Evolutionary conservation across 2,888 invertebrate species (phyloP).

Genomic region (Sinhomidia bicolor): DNA sequence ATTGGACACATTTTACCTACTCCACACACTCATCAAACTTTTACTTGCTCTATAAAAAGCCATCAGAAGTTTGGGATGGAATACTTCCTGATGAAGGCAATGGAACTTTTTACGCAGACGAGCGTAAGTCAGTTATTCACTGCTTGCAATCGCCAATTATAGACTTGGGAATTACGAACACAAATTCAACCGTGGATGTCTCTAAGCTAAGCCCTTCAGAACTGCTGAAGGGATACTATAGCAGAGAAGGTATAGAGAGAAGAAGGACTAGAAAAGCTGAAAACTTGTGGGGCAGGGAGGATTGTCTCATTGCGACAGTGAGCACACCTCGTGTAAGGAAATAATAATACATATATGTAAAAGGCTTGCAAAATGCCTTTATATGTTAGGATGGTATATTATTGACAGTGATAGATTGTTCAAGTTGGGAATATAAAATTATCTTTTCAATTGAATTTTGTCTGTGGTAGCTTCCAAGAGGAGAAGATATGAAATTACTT

Average conservation of each 20-base stretch:
- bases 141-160: slow-evolving; percentile 55
- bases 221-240: slow-evolving; percentile 44
- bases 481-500: slow-evolving; percentile 27
- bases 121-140: neutral
- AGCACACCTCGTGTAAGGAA: slow-evolving; percentile 46
- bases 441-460: too few relatives aligned
- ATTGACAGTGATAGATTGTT: too few relatives aligned
- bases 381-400: neutral
- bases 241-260: slow-evolving; percentile 11
- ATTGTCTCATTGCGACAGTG: slow-evolving; percentile 40
- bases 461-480: slow-evolving; percentile 58
- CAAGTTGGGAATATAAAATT: too few relatives aligned
- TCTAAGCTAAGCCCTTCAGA: slow-evolving; percentile 1
- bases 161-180: neutral
- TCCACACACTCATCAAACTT: neutral
- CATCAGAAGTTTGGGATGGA: slow-evolving; percentile 57
- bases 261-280: neutral
- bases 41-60: slow-evolving; percentile 19
- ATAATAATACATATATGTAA: neutral
- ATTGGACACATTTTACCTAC: too few relatives aligned
- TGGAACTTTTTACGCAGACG: slow-evolving; percentile 40
- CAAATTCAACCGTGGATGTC: neutral
- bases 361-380: neutral
- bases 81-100: slow-evolving; percentile 29
- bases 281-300: slow-evolving; percentile 32